Base-by-base conservation (phyloP, 2,113 vertebrate species). In the Neodon shergylaensis region DNA sequence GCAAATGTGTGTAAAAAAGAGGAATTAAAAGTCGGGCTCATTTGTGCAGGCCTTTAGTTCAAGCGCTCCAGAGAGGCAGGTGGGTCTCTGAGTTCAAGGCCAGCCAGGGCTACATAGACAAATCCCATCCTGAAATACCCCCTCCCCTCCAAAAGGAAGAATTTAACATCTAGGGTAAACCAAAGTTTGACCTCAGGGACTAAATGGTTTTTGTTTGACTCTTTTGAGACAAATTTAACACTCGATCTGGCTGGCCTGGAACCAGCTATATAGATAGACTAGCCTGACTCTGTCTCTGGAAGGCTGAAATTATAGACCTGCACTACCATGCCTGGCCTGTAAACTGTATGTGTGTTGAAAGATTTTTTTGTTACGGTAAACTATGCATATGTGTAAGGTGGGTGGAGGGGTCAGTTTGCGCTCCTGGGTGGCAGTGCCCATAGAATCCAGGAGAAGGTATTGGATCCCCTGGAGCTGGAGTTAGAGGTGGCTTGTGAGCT, bases 131-230 rank as follows among this genome's bases (percentile, higher is more conserved):
- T 58, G 54, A 58, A 58, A 58, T 6, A 58, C 19, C 54, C 19
- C 19, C 19, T 21, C 5, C 54, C 54, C 54, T 19, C 54, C 5
- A 58, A 58, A 58, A 58, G 19, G 19, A 58, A 13, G 36, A 65
- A 74, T 90, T 90, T 90, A 91, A 92, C 79, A 68, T 94, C 42
- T 39, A 39, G 5, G 42, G 44, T 47, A 88, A 65, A 65, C 17
- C 42, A 65, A 31, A 61, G 36, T 39, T 82, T 39, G 52, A 61
- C 22, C 24, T 39, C 12, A 39, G 36, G 19, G 36, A 61, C 36
- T 61, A 82, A 82, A 39, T 39, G 36, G 36, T 82, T n/a, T 81
- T 6, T 81, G 78, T 81, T 58, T 65, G 61, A 19, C 66, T 85
- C 16, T 86, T 66, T 68, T 47, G 17, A 68, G 42, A 86, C 28